Conservation (phyloP, 2,797 vertebrate genomes). For the Macroramphosus scolopax region DNA sequence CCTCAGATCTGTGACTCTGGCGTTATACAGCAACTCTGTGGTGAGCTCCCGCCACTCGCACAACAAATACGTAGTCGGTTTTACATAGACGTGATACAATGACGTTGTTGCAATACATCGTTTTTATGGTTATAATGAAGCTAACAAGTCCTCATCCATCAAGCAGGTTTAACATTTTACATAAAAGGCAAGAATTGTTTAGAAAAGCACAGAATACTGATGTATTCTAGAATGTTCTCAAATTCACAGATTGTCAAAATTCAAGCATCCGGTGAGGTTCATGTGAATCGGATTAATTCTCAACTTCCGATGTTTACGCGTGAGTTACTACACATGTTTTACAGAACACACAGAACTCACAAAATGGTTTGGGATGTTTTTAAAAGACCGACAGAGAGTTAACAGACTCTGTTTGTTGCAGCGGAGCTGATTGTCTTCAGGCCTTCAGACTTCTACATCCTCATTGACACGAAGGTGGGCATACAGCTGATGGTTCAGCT, state of each 20-base stretch:
- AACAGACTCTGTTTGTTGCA: constrained; percentile 30
- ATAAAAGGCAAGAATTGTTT: background rate
- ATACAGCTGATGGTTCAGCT: constrained; percentile 82
- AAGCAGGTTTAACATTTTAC: background rate
- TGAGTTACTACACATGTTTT: constrained; percentile 38
- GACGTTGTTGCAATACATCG: no score
- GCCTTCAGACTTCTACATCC: constrained; percentile 83
- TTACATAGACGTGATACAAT: no score
- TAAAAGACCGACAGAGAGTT: no score
- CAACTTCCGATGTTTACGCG: constrained; percentile 71
- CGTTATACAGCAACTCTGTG: constrained; percentile 41
- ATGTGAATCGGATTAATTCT: constrained; percentile 71
- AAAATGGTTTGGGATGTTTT: background rate
- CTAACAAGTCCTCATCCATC: background rate
- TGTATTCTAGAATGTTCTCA: constrained; percentile 4
- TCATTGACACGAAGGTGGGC: constrained; percentile 71
- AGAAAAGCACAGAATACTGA: background rate
- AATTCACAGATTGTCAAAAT: constrained; percentile 66
- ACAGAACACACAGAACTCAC: background rate
- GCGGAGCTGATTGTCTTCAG: constrained; percentile 77
- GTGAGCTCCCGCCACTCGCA: constrained; percentile 36
- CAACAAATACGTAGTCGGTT: background rate
- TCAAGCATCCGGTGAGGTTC: constrained; percentile 52
- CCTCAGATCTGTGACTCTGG: constrained; percentile 74
- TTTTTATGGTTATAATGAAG: no score